Base-by-base conservation (phyloP, 1,140 invertebrate genomes). In the Patella vulgata region DNA sequence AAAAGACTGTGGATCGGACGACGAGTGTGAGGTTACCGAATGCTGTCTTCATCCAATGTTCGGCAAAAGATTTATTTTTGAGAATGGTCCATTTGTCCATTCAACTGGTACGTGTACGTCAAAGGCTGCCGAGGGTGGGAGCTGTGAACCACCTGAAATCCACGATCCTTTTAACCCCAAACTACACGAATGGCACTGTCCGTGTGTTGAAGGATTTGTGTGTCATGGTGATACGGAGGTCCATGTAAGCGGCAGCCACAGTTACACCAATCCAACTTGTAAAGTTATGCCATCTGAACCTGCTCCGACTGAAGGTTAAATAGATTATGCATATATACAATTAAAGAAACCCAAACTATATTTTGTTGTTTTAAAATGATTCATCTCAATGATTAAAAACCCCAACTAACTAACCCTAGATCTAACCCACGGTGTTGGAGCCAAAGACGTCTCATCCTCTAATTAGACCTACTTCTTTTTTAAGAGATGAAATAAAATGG, bases 131-230 rank as follows among this genome's bases (percentile, higher is more conserved):
- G 46, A 48, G 23, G 28, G 28, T 23, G 46, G 25, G 23, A 25
- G 23, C 46, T 48, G 46, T 28, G 46, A 48, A 48, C 46, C 46
- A 23, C 46, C 46, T 2, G 28, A 25, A 23, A 28, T 48, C 9
- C 46, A 48, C 46, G n/a, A 48, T 28, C 46, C 46, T 2, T 48
- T 48, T 23, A 28, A 48, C 46, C 46, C 46, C 17, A 48, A 48
- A 23, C 46, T 48, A 4, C 46, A 48, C 46, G 46, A 48, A 9
- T 48, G 46, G 46, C 46, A 48, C 46, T 48, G 46, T 19, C 46
- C 46, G 3, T 48, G 46, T 17, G 28, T 48, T 23, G 14, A 12
- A 9, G 46, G 46, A 23, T 28, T 48, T 3, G 46, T 21, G 23
- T 48, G 46, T 25, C 46, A 48, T 25, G 46, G 46, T 28, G 46